Percentiles rank a stretch among this genome's conserved stretches.
Evolutionary conservation across 2,797 vertebrate genomes (phyloP).

Genomic region (Gallinago stenura): DNA sequence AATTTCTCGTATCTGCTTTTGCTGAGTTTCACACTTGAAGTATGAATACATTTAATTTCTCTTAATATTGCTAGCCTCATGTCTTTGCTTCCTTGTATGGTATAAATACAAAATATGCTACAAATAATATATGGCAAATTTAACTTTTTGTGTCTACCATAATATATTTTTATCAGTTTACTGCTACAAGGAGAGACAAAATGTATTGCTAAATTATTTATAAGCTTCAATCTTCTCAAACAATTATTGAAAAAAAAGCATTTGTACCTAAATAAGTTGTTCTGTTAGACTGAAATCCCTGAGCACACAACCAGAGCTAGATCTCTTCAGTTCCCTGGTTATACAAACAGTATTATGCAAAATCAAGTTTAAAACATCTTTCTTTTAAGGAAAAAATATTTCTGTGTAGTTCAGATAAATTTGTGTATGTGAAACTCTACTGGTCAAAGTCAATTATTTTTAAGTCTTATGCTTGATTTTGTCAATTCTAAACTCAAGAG

Average conservation of each 20-base stretch:
- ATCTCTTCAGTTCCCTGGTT: background rate
- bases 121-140: background rate
- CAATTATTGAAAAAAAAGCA: too few species aligned
- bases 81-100: background rate
- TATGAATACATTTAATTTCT: background rate
- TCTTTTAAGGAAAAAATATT: background rate
- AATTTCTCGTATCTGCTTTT: background rate
- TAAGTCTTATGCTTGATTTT: background rate
- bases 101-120: background rate
- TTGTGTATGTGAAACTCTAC: background rate
- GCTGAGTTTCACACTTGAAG: background rate
- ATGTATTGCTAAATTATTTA: background rate
- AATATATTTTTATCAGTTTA: background rate
- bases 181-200: background rate
- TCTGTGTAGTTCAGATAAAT: background rate
- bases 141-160: background rate
- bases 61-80: background rate
- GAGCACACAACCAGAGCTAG: background rate
- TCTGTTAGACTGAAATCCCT: background rate
- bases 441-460: background rate
- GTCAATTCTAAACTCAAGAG: background rate
- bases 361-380: background rate
- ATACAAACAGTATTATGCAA: background rate
- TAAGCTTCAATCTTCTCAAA: background rate
- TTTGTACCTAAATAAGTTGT: background rate